Conservation (phyloP, 2,113 vertebrate genomes). For the Dendropsophus ebraccatus region DNA sequence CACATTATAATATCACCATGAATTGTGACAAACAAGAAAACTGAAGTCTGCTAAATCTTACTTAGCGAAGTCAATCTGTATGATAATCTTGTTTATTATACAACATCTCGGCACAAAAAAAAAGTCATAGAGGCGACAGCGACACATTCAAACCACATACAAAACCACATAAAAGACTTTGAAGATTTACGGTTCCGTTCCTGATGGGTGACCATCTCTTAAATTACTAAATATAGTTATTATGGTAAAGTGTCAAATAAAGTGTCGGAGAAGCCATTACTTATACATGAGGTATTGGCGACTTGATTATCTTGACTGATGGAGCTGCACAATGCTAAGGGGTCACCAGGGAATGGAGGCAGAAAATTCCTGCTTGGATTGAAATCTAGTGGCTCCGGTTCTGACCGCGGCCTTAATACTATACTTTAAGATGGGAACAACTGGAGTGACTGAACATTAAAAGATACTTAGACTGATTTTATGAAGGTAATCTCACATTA, state of each 20-base stretch:
- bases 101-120: background rate
- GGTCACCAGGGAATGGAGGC: slow-evolving; percentile 42
- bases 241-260: slow-evolving; percentile 54
- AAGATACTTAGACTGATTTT: slow-evolving; percentile 4
- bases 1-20: background rate
- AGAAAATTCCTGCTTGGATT: slow-evolving; percentile 5
- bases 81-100: slow-evolving; percentile 7
- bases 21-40: background rate
- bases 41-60: background rate
- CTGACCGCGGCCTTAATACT: background rate
- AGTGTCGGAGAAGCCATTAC: slow-evolving; percentile 37
- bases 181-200: slow-evolving; percentile 43
- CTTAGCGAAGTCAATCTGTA: background rate
- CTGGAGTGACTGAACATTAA: background rate
- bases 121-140: background rate
- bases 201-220: slow-evolving; percentile 39
- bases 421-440: slow-evolving; percentile 1
- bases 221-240: slow-evolving; percentile 55
- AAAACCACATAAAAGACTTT: slow-evolving; percentile 21
- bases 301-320: slow-evolving; percentile 56
- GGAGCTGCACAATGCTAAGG: slow-evolving; percentile 37
- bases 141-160: background rate
- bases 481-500: slow-evolving; percentile 4
- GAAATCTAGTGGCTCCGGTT: background rate
- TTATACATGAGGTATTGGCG: slow-evolving; percentile 56